Conservation (phyloP, 2,797 vertebrate genomes). For the Trachops cirrhosus region DNA sequence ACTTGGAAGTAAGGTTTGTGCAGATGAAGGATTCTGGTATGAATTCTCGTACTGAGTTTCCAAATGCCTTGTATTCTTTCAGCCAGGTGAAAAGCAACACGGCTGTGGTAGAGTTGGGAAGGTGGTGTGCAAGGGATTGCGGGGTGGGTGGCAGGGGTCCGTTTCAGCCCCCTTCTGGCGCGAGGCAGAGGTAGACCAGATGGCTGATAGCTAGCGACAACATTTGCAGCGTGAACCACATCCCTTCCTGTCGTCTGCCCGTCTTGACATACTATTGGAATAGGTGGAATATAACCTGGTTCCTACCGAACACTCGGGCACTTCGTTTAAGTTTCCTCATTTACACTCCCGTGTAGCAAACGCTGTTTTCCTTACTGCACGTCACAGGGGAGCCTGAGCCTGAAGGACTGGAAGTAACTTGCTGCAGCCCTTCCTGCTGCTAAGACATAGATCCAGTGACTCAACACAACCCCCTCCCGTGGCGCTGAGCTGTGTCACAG, state of each 20-base stretch:
- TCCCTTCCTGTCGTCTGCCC: not conserved
- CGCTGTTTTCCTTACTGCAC: not conserved
- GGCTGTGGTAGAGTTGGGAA: not conserved
- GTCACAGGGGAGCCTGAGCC: not conserved
- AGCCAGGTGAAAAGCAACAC: not conserved
- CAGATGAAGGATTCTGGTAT: no score
- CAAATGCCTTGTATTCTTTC: not conserved
- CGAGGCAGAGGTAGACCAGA: not conserved
- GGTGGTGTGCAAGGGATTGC: not conserved
- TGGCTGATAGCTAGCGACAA: not conserved
- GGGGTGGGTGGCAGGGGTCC: fast-evolving
- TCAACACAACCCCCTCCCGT: not conserved
- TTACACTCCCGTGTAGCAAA: not conserved
- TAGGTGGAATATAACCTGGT: not conserved
- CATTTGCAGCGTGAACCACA: fast-evolving
- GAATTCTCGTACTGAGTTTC: not conserved
- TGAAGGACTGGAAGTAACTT: not conserved
- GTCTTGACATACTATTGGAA: not conserved
- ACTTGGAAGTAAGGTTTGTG: not conserved
- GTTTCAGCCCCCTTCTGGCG: no score
- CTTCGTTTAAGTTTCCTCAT: not conserved
- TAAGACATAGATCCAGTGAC: not conserved
- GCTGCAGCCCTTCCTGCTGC: not conserved
- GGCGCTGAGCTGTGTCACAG: not conserved
- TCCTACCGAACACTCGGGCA: not conserved